These are phyloP conservation scores for Galbula dea DNA, from an alignment of 2,113 vertebrate genomes.

Conservation along the genomic window DNA sequence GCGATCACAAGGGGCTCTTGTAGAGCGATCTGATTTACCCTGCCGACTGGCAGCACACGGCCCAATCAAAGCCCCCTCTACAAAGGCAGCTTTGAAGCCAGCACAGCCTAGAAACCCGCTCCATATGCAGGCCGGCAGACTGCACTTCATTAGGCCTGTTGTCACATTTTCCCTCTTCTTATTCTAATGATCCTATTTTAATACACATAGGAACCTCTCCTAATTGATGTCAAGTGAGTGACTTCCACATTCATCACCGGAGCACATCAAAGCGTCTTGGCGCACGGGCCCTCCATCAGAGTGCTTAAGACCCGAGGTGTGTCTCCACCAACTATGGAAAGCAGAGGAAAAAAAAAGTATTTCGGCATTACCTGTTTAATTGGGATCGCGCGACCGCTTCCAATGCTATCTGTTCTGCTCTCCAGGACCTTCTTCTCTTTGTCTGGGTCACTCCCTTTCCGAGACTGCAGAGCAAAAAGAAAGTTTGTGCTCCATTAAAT, in stretches of 20 bases:
- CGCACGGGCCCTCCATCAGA: background rate
- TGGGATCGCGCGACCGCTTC: slow-evolving; percentile 96
- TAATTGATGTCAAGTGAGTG: slow-evolving; percentile 99
- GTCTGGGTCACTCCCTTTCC: slow-evolving; percentile 95
- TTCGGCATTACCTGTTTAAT: slow-evolving; percentile 92
- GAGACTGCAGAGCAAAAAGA: slow-evolving; percentile 85
- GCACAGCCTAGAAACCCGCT: slow-evolving; percentile 68
- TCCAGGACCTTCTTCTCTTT: slow-evolving; percentile 98
- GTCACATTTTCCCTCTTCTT: slow-evolving; percentile 81
- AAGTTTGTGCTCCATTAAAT: slow-evolving; percentile 66
- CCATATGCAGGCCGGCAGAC: slow-evolving; percentile 80
- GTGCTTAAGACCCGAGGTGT: slow-evolving; percentile 55
- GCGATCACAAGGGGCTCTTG: slow-evolving; percentile 82
- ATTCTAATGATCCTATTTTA: slow-evolving; percentile 94
- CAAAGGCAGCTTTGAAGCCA: slow-evolving; percentile 83
- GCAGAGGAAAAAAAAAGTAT: background rate
- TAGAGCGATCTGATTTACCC: slow-evolving; percentile 68
- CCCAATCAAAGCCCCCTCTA: slow-evolving; percentile 82
- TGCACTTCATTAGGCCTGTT: slow-evolving; percentile 86
- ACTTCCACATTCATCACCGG: slow-evolving; percentile 88
- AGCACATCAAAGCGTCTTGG: slow-evolving; percentile 76
- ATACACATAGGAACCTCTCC: slow-evolving; percentile 86
- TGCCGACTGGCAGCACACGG: slow-evolving; percentile 68
- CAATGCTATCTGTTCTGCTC: slow-evolving; percentile 95
- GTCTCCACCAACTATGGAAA: slow-evolving; percentile 57